phyloP scores from a whole-genome alignment of 2,888 invertebrate species.

The Siphlonurus alternatus region DNA sequence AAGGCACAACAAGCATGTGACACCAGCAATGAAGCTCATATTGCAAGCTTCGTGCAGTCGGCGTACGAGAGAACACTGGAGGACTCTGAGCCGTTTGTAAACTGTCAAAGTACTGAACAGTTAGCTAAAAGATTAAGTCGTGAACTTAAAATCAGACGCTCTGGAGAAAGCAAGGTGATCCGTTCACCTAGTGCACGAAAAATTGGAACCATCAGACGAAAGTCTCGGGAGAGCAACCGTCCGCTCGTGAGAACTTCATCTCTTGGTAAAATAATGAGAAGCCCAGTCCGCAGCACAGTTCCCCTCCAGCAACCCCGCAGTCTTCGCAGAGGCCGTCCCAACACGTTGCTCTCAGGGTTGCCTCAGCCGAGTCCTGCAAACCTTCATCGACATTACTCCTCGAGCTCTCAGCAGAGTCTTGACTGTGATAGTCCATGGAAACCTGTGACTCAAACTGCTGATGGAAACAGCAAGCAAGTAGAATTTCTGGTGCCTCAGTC shows the following conservation, averaged over 20 bases:
- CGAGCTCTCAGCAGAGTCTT: not conserved
- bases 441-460: not conserved
- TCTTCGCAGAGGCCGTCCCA: conserved; percentile 34
- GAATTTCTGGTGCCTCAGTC: conserved; percentile 3
- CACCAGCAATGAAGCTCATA: conserved; percentile 6
- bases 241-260: not conserved
- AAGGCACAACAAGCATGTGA: conserved; percentile 13
- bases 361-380: conserved; percentile 19
- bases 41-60: conserved; percentile 44
- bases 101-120: conserved; percentile 46
- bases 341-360: conserved; percentile 29
- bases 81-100: conserved; percentile 35
- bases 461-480: not conserved
- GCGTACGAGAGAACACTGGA: conserved; percentile 57
- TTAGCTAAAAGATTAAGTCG: conserved; percentile 51
- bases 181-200: conserved; percentile 67
- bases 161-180: conserved; percentile 49
- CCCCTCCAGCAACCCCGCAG: conserved; percentile 13
- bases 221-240: conserved; percentile 41
- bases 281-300: not conserved
- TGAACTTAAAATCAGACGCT: conserved; percentile 55
- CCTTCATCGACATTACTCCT: not conserved
- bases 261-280: not conserved
- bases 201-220: conserved; percentile 54
- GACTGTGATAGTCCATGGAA: not conserved